A percentile compares a stretch with the other conserved stretches of the same genome.
Conservation (phyloP, 2,797 vertebrate genomes). For the Odontamblyopus rebecca region DNA sequence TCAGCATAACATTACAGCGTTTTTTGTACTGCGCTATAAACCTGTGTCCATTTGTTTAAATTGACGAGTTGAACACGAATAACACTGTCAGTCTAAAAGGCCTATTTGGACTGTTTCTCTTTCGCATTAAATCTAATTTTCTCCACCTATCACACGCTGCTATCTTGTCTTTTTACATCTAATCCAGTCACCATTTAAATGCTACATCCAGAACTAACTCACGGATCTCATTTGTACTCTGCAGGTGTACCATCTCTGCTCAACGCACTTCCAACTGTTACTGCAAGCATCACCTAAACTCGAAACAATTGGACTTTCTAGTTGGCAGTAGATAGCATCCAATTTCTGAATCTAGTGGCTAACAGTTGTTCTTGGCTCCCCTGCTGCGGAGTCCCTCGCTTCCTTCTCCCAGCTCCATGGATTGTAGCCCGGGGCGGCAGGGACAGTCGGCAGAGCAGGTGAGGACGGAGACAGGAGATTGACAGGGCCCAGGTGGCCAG, state of each 20-base stretch:
- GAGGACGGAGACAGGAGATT: conserved; percentile 37
- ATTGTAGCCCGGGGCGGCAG: conserved; percentile 42
- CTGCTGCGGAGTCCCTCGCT: conserved; percentile 45
- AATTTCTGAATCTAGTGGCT: conserved; percentile 60
- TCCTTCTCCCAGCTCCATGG: conserved; percentile 28
- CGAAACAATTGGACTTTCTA: conserved; percentile 26
- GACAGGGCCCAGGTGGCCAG: conserved; percentile 66
- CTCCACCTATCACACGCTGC: conserved; percentile 15
- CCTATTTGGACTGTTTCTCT: conserved; percentile 10
- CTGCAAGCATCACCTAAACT: conserved; percentile 22
- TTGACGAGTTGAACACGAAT: neutral
- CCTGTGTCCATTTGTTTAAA: neutral
- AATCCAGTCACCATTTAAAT: conserved; percentile 45
- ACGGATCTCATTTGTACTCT: conserved; percentile 19
- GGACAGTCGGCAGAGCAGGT: conserved; percentile 51
- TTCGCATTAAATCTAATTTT: conserved; percentile 33
- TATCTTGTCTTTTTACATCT: conserved; percentile 14
- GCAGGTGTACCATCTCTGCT: conserved; percentile 39
- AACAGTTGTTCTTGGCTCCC: conserved; percentile 37
- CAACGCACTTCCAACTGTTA: conserved; percentile 41
- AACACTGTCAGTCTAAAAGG: no score
- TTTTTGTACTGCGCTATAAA: neutral
- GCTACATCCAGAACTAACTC: conserved; percentile 15
- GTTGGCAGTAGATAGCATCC: conserved; percentile 41
- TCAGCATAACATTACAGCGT: no score